These are phyloP conservation scores for Xanthorhoe designata DNA, from an alignment of 2,888 invertebrate genomes.

Conservation along the genomic window DNA sequence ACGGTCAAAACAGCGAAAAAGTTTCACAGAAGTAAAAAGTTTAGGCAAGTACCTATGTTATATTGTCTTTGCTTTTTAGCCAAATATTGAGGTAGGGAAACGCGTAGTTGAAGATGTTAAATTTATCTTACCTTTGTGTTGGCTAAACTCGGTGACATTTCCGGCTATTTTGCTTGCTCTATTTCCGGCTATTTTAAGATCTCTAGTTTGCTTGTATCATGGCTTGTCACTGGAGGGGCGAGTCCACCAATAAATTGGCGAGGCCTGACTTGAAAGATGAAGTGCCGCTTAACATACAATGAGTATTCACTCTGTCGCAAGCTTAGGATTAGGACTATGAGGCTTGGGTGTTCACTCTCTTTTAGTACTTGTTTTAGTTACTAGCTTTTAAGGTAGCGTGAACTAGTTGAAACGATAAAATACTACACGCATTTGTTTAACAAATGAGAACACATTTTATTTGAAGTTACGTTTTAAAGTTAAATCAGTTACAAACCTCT, in stretches of 20 bases:
- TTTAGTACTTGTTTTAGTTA: conserved; percentile 55
- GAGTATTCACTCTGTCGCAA: conserved; percentile 76
- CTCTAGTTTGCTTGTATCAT: conserved; percentile 33
- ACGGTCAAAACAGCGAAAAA: too few species aligned
- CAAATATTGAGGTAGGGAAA: too few species aligned
- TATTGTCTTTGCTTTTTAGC: too few species aligned
- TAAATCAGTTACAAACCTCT: too few species aligned
- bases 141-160: background rate
- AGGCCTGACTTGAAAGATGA: conserved; percentile 74
- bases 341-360: conserved; percentile 49
- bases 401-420: too few species aligned
- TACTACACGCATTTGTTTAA: too few species aligned
- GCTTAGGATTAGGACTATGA: conserved; percentile 63
- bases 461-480: too few species aligned
- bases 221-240: conserved; percentile 73
- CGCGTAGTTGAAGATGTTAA: too few species aligned
- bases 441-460: too few species aligned
- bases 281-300: conserved; percentile 85
- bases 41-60: too few species aligned
- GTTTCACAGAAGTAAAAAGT: too few species aligned
- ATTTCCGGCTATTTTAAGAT: conserved; percentile 5
- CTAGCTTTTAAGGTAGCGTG: conserved; percentile 3
- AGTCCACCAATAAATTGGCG: conserved; percentile 80
- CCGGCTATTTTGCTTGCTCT: background rate
- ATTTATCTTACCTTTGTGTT: too few species aligned